A percentile compares a stretch with the other conserved stretches of the same genome.
These are phyloP conservation scores for Esperia sulphurella DNA, from an alignment of 2,888 invertebrate species.

Conservation along the genomic window DNA sequence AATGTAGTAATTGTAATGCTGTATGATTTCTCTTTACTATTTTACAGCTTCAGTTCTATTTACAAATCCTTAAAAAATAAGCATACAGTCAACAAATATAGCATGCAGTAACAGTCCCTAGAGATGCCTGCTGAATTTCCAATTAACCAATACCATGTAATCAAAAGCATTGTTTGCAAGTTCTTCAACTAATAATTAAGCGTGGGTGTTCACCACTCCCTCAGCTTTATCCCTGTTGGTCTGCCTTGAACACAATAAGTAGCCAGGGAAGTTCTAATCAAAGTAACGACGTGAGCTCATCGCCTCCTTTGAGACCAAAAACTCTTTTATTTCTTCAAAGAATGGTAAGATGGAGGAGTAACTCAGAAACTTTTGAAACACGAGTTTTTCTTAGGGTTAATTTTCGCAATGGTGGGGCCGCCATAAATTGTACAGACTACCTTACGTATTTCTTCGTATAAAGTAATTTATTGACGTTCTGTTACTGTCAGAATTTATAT, in stretches of 20 bases:
- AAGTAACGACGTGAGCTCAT: constrained; percentile 52
- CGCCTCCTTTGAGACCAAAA: constrained; percentile 51
- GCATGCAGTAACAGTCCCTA: too few species aligned
- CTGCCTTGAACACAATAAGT: constrained; percentile 25
- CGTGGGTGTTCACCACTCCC: constrained; percentile 1
- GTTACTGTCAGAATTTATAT: too few species aligned
- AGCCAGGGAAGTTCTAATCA: constrained; percentile 50
- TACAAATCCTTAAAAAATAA: too few species aligned
- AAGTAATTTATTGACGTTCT: neutral
- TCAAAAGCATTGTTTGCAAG: neutral
- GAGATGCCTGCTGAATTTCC: too few species aligned
- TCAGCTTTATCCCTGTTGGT: constrained; percentile 5
- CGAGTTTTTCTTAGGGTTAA: constrained; percentile 27
- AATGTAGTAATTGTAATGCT: too few species aligned
- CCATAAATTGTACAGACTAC: constrained; percentile 3
- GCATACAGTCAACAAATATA: too few species aligned
- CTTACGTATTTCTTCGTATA: neutral
- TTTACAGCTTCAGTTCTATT: too few species aligned
- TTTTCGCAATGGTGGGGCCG: constrained; percentile 17
- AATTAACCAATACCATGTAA: too few species aligned
- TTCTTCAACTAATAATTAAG: neutral
- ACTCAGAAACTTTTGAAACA: constrained; percentile 37
- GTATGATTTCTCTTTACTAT: too few species aligned
- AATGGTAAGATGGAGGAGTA: constrained; percentile 24
- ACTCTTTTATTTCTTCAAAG: constrained; percentile 53